These are phyloP conservation scores for Trichosurus vulpecula DNA, from an alignment of 2,797 vertebrate genomes.

Conservation along the genomic window DNA sequence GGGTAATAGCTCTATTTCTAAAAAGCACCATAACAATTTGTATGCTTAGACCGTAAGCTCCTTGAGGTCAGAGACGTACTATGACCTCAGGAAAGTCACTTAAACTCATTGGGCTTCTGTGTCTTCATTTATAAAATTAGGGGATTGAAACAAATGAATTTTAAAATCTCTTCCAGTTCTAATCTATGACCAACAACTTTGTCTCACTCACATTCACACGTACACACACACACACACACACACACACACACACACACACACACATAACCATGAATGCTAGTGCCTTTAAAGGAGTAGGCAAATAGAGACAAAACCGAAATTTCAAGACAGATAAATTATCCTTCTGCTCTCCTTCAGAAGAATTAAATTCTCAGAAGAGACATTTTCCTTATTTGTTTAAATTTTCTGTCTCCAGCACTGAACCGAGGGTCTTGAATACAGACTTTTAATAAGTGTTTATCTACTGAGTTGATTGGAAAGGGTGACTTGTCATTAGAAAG, in stretches of 20 bases:
- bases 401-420: neutral
- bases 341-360: neutral
- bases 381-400: neutral
- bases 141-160: neutral
- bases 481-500: neutral
- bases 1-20: neutral
- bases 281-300: neutral
- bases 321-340: constrained; percentile 12
- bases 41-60: neutral
- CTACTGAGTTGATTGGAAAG: neutral
- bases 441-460: neutral
- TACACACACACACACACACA: neutral
- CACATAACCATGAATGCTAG: neutral
- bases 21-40: neutral
- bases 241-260: no score
- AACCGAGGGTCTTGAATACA: neutral
- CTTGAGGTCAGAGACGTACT: neutral
- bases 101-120: neutral
- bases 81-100: neutral
- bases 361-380: neutral
- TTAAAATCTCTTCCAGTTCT: neutral
- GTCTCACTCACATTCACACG: neutral
- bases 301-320: constrained; percentile 56
- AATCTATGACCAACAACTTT: neutral
- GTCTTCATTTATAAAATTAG: neutral